Base-by-base conservation (phyloP, 2,113 vertebrate species). In the Engystomops pustulosus region DNA sequence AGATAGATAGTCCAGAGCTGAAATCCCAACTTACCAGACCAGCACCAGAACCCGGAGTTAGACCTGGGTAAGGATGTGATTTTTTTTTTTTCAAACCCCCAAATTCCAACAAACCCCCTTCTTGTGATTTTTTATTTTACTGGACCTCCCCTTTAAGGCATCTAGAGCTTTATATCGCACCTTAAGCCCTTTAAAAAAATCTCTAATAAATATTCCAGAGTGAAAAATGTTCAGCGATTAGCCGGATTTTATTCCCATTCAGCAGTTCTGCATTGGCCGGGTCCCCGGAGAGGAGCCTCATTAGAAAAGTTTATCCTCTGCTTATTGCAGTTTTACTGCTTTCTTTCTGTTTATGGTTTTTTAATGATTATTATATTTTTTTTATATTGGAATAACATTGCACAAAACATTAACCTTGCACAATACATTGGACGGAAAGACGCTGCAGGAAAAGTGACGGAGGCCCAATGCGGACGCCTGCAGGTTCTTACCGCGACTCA, bases 261-360 rank as follows among this genome's bases (percentile, higher is more conserved):
- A 74, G 71, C 71, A 74, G 44, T 49, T 49, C 45, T 74, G 45
- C 27, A 20, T 49, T 32, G 71, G 72, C n/a, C 7, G 47, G 25
- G 47, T 76, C 72, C 44, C 72, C 18, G 27, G 72, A 51, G 72
- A 76, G 30, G 17, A 76, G 47, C 47, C 47, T 47, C 47, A 76
- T 53, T 53, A 76, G 47, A 36, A 32, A 76, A 51, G 47, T 32
- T 53, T 34, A 34, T 45, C 25, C 27, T 51, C 30, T 51, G 45
- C 68, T 70, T 25, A 70, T 70, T 70, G 68, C 68, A 70, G 36
- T 70, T 70, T 70, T 70, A 70, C 23, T 25, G 72, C 47, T 51
- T 32, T 76, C 18, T 76, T 76, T 18, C 17, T 53, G 27, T 51
- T n/a, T 70, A 70, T 67, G 68, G 36, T 23, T 41, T 70, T 70